Evolutionary conservation across 1,140 invertebrate species (phyloP), one percentile per base, ranked within the genome.

Genomic region (Ooceraea biroi): DNA sequence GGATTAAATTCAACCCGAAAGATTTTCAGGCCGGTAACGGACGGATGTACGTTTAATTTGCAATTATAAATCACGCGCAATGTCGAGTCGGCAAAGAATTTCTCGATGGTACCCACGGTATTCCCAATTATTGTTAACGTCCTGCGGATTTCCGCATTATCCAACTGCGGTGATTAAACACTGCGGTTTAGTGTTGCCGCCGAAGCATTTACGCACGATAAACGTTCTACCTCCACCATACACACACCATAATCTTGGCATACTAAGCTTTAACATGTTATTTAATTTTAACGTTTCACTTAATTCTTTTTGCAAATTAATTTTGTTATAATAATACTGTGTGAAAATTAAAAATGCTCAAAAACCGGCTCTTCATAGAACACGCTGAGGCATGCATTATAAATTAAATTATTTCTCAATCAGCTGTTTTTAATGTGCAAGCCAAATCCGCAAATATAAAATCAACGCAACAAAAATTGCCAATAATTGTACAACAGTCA

Each of bases 131-230:
- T 44, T 30, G n/a, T 46, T 57, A 69, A 69, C 46, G 22, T 44
- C 48, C 66, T 69, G 63, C n/a, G 65, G n/a, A 69, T 57, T 71
- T 80, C n/a, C 36, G 12, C 65, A 36, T 58, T 44, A 80, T 80
- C 65, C 7, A 22, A 46, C 36, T 30, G n/a, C 41, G 63, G 36
- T n/a, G 36, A 80, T 57, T 57, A 80, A 80, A 71, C 10, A 12
- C 69, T 71, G 50, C 36, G 76, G 76, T 80, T 80, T 69, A 17
- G 11, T 19, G 17, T 1, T 44, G 17, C 48, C 63, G 14, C 44
- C 44, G 36, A 57, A 57, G 66, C 66, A 44, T 68, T 68, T 57
- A n/a, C 36, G 2, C 36, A 7, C 50, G n/a, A 63, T 78, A 11
- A 12, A 57, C 30, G 17, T 19, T 41, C 60, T 41, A 1, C 8